A percentile compares a stretch with the other conserved stretches of the same genome.
Evolutionary conservation across 2,113 vertebrate genomes (phyloP).

Genomic region (Cercopithecus mona): DNA sequence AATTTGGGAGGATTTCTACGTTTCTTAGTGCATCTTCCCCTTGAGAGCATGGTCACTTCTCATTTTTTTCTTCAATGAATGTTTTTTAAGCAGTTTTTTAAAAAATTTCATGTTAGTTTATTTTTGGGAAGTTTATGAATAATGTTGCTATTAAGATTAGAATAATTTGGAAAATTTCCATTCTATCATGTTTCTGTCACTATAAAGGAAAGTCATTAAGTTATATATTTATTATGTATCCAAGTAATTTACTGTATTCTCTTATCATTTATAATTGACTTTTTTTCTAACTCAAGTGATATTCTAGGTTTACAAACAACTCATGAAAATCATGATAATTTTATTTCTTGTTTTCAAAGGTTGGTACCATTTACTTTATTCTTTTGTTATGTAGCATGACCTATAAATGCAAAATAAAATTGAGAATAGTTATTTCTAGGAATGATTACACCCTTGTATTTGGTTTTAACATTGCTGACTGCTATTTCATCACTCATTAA

Average conservation of each 20-base stretch:
- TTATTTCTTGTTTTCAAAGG: background rate
- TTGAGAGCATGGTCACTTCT: background rate
- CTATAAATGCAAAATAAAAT: slow-evolving; percentile 10
- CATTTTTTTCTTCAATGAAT: background rate
- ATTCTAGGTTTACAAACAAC: background rate
- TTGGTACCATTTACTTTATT: background rate
- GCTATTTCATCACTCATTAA: background rate
- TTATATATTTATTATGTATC: background rate
- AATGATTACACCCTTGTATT: background rate
- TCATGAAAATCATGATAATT: background rate
- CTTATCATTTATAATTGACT: background rate
- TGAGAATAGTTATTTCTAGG: background rate
- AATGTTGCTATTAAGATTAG: background rate
- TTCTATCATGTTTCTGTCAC: background rate
- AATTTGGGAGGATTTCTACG: background rate
- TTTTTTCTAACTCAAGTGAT: background rate
- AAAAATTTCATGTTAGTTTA: background rate
- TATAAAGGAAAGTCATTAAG: background rate
- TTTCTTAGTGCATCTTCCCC: background rate
- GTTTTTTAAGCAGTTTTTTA: background rate
- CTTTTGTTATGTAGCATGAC: background rate
- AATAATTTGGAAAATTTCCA: background rate
- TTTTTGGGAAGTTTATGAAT: background rate
- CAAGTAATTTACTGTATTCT: background rate
- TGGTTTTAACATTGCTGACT: background rate